Evolutionary conservation across 2,888 invertebrate species (phyloP), one percentile per base, ranked within the genome.

Genomic region (Osedax fenrisi): DNA sequence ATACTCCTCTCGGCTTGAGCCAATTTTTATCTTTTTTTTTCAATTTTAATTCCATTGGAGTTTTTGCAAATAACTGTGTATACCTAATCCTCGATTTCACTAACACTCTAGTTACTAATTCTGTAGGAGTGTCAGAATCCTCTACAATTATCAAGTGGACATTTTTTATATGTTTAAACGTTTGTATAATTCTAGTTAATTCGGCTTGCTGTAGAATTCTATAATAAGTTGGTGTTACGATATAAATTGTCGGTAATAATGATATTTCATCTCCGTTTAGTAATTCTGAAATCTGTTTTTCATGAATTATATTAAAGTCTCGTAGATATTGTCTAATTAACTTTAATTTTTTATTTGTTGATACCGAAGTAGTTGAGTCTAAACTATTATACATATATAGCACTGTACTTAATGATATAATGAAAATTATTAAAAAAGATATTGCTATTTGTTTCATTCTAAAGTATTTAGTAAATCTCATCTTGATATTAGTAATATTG

Each of bases 91-190:
- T 88, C 59, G 90, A 1, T 1, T n/a, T 24, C 2, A 22, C 21
- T 95, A 86, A 23, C 94, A 86, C 77, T 3, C 89, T 89, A 3
- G 87, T 87, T 1, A 95, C 92, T 75, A 92, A 86, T 25, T 85
- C 83, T 0, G 90, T 90, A 82, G 89, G 91, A 3, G 84, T 83
- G 21, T 87, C 86, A 0, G 92, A 88, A 85, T 96, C 96, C 86
- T 96, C 95, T 27, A 96, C 88, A 64, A 96, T 86, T 78, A 96
- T 89, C 95, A 95, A 96, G 83, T 93, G 91, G 76, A 96, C 87
- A 83, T 92, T 91, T 77, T 91, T 90, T 76, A 94, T 89, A 79
- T 91, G 88, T 87, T 80, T 89, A 77, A 96, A 88, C 1, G 93
- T 90, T 82, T 95, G 92, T 3, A 91, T 90, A 75, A 96, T 85